Evolutionary conservation across 2,113 vertebrate genomes (phyloP), one percentile per base, ranked within the genome.

Genomic region (Sylvicapra grimmia): DNA sequence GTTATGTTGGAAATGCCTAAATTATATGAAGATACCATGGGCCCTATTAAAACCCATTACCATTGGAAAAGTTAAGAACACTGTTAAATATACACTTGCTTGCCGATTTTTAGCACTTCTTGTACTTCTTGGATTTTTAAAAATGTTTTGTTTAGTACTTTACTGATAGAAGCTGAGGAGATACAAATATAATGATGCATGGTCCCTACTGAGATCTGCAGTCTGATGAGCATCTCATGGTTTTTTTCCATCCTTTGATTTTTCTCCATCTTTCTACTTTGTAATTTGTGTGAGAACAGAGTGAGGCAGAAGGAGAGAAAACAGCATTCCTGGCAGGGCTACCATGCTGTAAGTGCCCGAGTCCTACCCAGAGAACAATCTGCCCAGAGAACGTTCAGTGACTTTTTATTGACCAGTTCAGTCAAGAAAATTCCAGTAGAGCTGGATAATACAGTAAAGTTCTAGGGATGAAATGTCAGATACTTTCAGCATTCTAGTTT

Each of bases 311-410:
- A 23, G 18, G 6, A 82, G 40, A 83, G 44, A 68, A 89, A 18
- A 27, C 53, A 93, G 1, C 0, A 8, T 19, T 68, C 18, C 21
- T 29, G 3, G 44, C 0, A 54, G 31, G 2, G 0, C 5, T 89
- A 44, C 25, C 53, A 51, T 1, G 5, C 8, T 56, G 0, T 7
- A 79, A 86, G 25, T 83, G 27, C 21, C 8, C 31, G 68, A 51
- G 21, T 56, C 36, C 54, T 92, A 36, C n/a, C 4, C 18, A 86
- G 31, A 72, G 31, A 87, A 36, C 33, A 51, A 68, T 19, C 49
- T 92, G 31, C 29, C 7, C 18, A 85, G n/a, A 80, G 29, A 87
- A 44, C 33, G 51, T 56, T 80, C 1, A 0, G 8, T 80, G 75
- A 92, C 14, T 27, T 56, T 88, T 56, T 80, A 59, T 53, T 11